These are phyloP conservation scores for Microtus pennsylvanicus DNA, from an alignment of 2,113 vertebrate genomes.

Conservation along the genomic window DNA sequence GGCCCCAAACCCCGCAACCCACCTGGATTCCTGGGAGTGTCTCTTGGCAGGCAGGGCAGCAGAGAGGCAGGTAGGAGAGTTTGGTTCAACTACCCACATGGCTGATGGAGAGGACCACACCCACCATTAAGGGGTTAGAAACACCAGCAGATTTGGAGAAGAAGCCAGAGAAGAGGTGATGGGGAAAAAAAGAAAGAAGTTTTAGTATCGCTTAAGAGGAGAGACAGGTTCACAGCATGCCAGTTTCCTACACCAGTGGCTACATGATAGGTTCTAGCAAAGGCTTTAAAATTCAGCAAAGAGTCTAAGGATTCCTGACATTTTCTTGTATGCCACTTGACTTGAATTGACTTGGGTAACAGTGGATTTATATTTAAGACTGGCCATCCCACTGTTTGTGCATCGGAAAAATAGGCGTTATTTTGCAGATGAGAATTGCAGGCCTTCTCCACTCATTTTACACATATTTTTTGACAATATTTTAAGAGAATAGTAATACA, in stretches of 20 bases:
- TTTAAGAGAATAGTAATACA: not conserved
- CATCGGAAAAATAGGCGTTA: not conserved
- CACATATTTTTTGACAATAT: not conserved
- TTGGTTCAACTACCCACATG: constrained; percentile 66
- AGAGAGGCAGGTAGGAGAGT: constrained; percentile 56
- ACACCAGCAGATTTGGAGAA: constrained; percentile 54
- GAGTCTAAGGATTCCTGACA: not conserved
- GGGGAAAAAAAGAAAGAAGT: constrained; percentile 3
- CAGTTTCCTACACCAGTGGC: not conserved
- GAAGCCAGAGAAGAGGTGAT: constrained; percentile 8
- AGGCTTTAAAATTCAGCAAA: not conserved
- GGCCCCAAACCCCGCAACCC: constrained; percentile 31
- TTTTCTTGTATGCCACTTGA: not conserved
- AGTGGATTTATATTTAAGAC: not conserved
- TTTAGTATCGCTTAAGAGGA: constrained; percentile 52
- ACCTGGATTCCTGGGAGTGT: constrained; percentile 54
- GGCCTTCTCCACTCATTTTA: not conserved
- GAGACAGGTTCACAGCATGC: constrained; percentile 1
- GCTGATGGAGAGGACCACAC: constrained; percentile 62
- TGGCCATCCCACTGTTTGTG: not conserved
- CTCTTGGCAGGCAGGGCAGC: constrained; percentile 49
- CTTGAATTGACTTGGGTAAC: not conserved
- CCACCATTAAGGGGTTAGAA: constrained; percentile 56
- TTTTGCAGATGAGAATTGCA: not conserved
- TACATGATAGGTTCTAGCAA: not conserved